phyloP scores from a whole-genome alignment of 2,113 vertebrate species.

The Scalopus aquaticus region DNA sequence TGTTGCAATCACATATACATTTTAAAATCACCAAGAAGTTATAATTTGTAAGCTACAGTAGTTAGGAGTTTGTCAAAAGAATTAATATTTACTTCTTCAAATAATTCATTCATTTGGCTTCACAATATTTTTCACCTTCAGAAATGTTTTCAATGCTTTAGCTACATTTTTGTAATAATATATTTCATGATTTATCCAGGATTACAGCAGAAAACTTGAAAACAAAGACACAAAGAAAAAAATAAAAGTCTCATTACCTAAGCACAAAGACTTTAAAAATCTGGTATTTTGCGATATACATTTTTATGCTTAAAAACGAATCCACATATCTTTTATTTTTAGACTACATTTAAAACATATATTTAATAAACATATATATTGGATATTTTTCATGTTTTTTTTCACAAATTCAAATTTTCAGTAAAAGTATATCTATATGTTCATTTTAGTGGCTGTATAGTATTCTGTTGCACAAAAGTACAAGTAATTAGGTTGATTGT shows the following conservation, averaged over 20 bases:
- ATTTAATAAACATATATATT: not conserved
- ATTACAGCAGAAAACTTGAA: slow-evolving; percentile 2
- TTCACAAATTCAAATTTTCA: not conserved
- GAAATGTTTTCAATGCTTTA: not conserved
- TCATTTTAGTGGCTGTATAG: not conserved
- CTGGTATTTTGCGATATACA: not conserved
- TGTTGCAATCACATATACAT: not conserved
- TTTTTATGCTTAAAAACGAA: not conserved
- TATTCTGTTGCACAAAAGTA: not conserved
- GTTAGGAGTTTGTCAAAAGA: not conserved
- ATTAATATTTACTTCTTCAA: not conserved
- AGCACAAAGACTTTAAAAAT: not conserved
- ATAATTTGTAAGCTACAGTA: not conserved
- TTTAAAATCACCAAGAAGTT: not conserved
- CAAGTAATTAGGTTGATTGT: not conserved
- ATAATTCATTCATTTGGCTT: not conserved
- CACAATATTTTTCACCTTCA: not conserved
- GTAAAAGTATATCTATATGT: not conserved
- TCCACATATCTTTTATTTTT: not conserved
- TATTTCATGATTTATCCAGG: not conserved
- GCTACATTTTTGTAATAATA: slow-evolving; percentile 13
- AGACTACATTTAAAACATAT: not conserved
- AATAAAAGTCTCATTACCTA: slow-evolving; percentile 33
- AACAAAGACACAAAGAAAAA: not conserved
- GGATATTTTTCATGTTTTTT: not conserved